Evolutionary conservation across 2,797 vertebrate species (phyloP).

Genomic region (Poecilia wingei): DNA sequence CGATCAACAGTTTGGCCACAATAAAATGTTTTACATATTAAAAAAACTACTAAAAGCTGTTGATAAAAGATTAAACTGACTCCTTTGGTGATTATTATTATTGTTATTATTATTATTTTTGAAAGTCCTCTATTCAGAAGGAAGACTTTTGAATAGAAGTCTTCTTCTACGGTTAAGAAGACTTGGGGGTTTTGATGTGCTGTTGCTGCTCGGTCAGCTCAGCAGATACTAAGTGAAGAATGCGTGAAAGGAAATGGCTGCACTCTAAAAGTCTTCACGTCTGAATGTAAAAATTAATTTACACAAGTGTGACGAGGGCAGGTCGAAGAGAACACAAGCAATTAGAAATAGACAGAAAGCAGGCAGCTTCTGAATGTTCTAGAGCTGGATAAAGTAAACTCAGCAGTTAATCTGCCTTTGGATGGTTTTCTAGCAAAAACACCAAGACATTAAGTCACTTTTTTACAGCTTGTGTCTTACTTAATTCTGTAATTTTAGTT

Average conservation of each 20-base stretch:
- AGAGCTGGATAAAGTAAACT: not conserved
- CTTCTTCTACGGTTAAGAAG: not conserved
- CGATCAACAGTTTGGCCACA: not conserved
- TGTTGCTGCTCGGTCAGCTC: not conserved
- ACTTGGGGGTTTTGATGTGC: not conserved
- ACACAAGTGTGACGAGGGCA: not conserved
- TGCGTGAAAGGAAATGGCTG: not conserved
- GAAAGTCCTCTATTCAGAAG: not conserved
- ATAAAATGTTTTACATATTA: not conserved
- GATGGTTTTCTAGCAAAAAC: not conserved
- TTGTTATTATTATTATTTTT: not conserved
- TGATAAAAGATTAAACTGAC: not conserved
- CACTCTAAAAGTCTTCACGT: not conserved
- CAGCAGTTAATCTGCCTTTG: not conserved
- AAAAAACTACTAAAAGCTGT: not conserved
- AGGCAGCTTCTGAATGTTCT: no score
- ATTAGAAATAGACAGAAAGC: not conserved
- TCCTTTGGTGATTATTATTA: not conserved
- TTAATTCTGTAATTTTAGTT: no score
- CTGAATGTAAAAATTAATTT: not conserved
- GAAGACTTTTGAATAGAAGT: no score
- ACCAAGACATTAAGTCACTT: not conserved
- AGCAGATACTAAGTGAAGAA: no score
- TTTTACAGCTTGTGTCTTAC: not conserved
- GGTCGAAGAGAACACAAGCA: not conserved